phyloP scores from a whole-genome alignment of 2,113 vertebrate species.

The Myrmecobius fasciatus region DNA sequence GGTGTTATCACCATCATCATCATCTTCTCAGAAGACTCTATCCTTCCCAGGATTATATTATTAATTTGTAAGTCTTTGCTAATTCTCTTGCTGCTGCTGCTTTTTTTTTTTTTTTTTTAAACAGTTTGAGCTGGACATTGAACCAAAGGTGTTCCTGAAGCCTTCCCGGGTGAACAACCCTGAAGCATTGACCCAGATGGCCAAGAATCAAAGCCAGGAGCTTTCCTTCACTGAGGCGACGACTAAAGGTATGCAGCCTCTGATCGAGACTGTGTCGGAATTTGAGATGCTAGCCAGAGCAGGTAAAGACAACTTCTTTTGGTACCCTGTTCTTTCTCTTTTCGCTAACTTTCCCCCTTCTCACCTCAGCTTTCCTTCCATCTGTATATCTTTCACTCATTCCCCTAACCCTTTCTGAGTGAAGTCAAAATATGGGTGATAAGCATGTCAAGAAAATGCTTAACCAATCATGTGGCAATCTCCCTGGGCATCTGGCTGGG shows the following conservation, averaged over 20 bases:
- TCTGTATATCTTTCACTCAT: background rate
- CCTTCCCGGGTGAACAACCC: constrained; percentile 82
- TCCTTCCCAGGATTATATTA: background rate
- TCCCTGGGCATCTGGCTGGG: rapidly evolving
- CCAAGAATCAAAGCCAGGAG: constrained; percentile 91
- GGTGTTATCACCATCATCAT: background rate
- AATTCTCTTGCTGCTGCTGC: background rate
- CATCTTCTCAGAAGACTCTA: background rate
- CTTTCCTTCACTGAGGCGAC: constrained; percentile 90
- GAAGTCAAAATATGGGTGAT: background rate
- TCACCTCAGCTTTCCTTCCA: background rate
- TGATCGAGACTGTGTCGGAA: constrained; percentile 85
- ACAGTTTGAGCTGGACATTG: constrained; percentile 96
- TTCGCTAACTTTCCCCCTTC: constrained; percentile 31
- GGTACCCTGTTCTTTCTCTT: constrained; percentile 28
- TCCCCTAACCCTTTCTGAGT: background rate
- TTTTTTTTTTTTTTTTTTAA: background rate
- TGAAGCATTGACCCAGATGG: constrained; percentile 60
- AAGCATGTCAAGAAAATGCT: background rate
- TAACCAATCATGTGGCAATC: background rate
- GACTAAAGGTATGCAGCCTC: constrained; percentile 92
- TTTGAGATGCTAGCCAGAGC: constrained; percentile 87
- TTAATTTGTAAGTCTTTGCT: background rate
- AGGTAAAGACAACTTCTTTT: constrained; percentile 81
- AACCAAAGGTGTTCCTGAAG: constrained; percentile 91